Conservation (phyloP, 2,113 vertebrate genomes). For the Coreoperca whiteheadi region DNA sequence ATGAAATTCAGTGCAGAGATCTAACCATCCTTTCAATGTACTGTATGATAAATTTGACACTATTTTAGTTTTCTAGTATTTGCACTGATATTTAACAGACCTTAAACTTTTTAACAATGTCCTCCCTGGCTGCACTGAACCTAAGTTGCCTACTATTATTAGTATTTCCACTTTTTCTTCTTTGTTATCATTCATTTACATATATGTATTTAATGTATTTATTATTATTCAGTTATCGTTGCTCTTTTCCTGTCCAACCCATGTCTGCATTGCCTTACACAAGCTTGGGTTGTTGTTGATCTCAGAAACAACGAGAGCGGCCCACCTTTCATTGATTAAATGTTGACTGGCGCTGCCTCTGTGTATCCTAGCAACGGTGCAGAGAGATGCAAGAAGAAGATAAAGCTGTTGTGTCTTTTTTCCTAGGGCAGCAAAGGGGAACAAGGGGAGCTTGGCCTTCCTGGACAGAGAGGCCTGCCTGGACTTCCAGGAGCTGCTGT, state of each 20-base stretch:
- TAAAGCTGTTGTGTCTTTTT: constrained; percentile 73
- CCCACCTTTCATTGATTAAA: constrained; percentile 68
- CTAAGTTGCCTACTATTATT: no score
- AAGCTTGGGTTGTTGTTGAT: constrained; percentile 6
- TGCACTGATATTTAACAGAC: not conserved
- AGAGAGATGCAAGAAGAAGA: constrained; percentile 62
- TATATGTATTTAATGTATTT: no score
- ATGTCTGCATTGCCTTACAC: constrained; percentile 23
- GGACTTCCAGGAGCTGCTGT: constrained; percentile 82
- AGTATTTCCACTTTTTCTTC: no score
- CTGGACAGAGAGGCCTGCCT: constrained; percentile 85
- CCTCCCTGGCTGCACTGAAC: no score
- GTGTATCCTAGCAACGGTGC: constrained; percentile 76
- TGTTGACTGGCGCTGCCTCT: constrained; percentile 49
- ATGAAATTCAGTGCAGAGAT: no score
- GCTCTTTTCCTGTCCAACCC: not conserved
- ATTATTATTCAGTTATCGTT: not conserved
- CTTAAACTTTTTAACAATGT: not conserved
- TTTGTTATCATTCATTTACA: no score
- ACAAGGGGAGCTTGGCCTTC: constrained; percentile 84
- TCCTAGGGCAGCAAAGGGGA: constrained; percentile 87
- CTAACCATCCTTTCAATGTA: not conserved
- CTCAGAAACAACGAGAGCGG: constrained; percentile 10
- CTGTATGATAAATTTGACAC: no score
- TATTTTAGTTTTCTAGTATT: not conserved